Evolutionary conservation across 1,140 invertebrate species (phyloP).

Genomic region (Drosophila seguyi): DNA sequence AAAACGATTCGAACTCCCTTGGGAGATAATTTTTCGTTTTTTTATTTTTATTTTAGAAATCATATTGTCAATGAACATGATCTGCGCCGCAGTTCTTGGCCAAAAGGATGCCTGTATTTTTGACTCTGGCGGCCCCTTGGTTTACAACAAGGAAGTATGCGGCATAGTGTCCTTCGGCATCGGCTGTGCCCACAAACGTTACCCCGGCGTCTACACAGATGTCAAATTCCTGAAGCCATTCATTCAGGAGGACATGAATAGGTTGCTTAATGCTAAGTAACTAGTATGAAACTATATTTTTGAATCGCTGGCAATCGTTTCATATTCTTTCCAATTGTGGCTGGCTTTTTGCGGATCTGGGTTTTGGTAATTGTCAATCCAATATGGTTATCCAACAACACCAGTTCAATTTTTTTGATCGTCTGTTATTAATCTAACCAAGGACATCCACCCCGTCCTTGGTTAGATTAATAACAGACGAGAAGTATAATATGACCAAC

Average conservation of each 20-base stretch:
- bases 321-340: background rate
- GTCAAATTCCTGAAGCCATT: constrained; percentile 66
- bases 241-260: constrained; percentile 31
- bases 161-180: constrained; percentile 75
- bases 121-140: constrained; percentile 72
- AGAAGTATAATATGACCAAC: too few relatives aligned
- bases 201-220: constrained; percentile 71
- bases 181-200: constrained; percentile 62
- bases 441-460: too few relatives aligned
- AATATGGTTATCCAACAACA: too few relatives aligned
- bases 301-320: background rate
- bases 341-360: too few relatives aligned
- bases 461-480: too few relatives aligned
- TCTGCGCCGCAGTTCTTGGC: constrained; percentile 56
- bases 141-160: constrained; percentile 42
- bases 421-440: too few relatives aligned
- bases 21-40: background rate
- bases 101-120: constrained; percentile 68
- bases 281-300: background rate
- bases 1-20: background rate
- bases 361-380: background rate
- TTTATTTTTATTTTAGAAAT: background rate
- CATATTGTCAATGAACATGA: constrained; percentile 51
- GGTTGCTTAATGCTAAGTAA: background rate
- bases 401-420: too few relatives aligned